These are phyloP conservation scores for Acrossocheilus fasciatus DNA, from an alignment of 2,797 vertebrate genomes.

Conservation along the genomic window DNA sequence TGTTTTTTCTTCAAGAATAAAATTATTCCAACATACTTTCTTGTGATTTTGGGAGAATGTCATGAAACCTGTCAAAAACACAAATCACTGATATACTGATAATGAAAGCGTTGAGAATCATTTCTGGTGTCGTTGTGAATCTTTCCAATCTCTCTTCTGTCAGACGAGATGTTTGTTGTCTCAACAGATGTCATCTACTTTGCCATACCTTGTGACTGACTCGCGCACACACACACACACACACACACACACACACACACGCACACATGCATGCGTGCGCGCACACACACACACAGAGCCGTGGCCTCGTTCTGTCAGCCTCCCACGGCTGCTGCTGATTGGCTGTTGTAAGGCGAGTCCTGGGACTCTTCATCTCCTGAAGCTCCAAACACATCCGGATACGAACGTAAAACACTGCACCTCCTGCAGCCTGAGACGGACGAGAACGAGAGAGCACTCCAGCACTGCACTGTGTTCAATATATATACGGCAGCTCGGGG, in stretches of 20 bases:
- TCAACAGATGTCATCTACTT: not conserved
- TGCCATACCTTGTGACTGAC: not conserved
- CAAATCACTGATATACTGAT: not conserved
- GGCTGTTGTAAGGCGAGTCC: slow-evolving; percentile 75
- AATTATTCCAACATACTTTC: not conserved
- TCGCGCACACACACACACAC: not conserved
- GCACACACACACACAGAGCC: not conserved
- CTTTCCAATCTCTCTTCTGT: not conserved
- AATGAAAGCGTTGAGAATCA: not conserved
- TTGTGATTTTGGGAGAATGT: not conserved
- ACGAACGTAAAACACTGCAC: slow-evolving; percentile 54
- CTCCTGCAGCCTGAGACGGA: slow-evolving; percentile 27
- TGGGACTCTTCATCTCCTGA: slow-evolving; percentile 73
- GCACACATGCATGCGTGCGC: not conserved
- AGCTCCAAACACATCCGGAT: slow-evolving; percentile 58
- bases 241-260: slow-evolving; percentile 10
- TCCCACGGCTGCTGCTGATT: slow-evolving; percentile 74
- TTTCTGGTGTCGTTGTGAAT: not conserved
- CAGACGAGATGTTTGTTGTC: not conserved
- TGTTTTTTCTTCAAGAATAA: not conserved
- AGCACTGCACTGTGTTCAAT: not conserved
- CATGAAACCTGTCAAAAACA: not conserved
- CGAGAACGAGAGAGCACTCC: slow-evolving; percentile 11
- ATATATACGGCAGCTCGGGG: not conserved
- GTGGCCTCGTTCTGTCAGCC: slow-evolving; percentile 90